Evolutionary conservation across 2,888 invertebrate genomes (phyloP).

Genomic region (Fragum fragum): DNA sequence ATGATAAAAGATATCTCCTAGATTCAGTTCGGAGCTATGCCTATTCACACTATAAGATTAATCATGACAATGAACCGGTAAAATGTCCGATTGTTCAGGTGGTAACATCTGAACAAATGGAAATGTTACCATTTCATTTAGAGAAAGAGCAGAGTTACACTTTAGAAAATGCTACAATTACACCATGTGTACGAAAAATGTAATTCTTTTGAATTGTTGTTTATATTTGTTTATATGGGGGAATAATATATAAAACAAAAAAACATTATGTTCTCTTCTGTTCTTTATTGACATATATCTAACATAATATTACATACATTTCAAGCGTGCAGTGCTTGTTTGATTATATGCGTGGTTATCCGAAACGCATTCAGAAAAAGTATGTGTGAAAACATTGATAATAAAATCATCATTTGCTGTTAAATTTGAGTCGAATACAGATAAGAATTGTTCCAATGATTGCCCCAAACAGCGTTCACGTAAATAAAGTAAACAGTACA

Average conservation of each 20-base stretch:
- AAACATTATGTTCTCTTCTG: background rate
- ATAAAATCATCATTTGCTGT: conserved; percentile 30
- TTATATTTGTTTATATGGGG: background rate
- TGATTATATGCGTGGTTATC: conserved; percentile 23
- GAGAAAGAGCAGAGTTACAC: conserved; percentile 11
- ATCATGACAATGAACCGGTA: background rate
- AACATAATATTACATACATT: conserved; percentile 28
- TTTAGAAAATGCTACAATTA: conserved; percentile 26
- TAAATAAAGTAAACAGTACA: conserved; percentile 33
- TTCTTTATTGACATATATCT: background rate
- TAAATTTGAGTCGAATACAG: conserved; percentile 4
- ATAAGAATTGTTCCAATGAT: conserved; percentile 20
- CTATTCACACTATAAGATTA: conserved; percentile 59
- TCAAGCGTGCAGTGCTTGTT: conserved; percentile 20
- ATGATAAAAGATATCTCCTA: conserved; percentile 62
- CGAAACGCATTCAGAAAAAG: conserved; percentile 26
- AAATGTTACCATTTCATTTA: background rate
- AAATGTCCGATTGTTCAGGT: background rate
- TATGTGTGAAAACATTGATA: background rate
- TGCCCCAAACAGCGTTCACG: conserved; percentile 21
- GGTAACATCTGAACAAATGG: background rate
- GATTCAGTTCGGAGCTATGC: conserved; percentile 47
- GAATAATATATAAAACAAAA: background rate
- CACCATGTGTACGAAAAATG: conserved; percentile 21
- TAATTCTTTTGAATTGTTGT: background rate